A percentile compares a stretch with the other conserved stretches of the same genome.
Evolutionary conservation across 2,888 invertebrate genomes (phyloP).

Genomic region (Leptinotarsa haldemani): DNA sequence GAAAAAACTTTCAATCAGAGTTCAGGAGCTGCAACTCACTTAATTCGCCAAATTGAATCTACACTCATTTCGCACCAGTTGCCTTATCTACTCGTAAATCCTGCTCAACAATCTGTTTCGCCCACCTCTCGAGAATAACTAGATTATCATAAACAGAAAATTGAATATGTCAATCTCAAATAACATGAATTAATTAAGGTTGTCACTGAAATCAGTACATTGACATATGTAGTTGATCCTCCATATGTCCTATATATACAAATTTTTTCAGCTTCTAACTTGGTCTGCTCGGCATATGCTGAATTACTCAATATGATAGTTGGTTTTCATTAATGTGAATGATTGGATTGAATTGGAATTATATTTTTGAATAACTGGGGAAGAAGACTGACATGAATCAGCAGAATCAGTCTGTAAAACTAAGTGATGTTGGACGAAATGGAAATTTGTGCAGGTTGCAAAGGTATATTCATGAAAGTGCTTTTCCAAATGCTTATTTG

Average conservation of each 20-base stretch:
- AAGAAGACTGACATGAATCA: too few species aligned
- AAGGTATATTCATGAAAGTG: too few species aligned
- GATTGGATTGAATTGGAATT: not conserved
- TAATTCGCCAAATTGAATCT: not conserved
- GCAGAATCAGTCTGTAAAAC: too few species aligned
- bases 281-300: slow-evolving; percentile 10
- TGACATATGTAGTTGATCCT: slow-evolving; percentile 15
- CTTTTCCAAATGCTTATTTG: too few species aligned
- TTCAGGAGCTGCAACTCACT: not conserved
- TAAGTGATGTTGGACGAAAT: too few species aligned
- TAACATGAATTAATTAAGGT: slow-evolving; percentile 1
- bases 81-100: not conserved
- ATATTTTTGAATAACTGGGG: not conserved
- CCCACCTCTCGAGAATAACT: not conserved
- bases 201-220: not conserved
- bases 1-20: not conserved
- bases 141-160: not conserved
- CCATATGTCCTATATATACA: slow-evolving; percentile 11
- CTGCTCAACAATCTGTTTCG: not conserved
- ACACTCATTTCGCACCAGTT: not conserved
- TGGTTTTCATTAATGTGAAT: not conserved
- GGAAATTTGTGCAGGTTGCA: too few species aligned
- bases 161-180: slow-evolving; percentile 16
- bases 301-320: not conserved
- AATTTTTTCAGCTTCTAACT: slow-evolving; percentile 6